These are phyloP conservation scores for Hydrotaea cyrtoneurina DNA, from an alignment of 2,888 invertebrate species.

Conservation along the genomic window DNA sequence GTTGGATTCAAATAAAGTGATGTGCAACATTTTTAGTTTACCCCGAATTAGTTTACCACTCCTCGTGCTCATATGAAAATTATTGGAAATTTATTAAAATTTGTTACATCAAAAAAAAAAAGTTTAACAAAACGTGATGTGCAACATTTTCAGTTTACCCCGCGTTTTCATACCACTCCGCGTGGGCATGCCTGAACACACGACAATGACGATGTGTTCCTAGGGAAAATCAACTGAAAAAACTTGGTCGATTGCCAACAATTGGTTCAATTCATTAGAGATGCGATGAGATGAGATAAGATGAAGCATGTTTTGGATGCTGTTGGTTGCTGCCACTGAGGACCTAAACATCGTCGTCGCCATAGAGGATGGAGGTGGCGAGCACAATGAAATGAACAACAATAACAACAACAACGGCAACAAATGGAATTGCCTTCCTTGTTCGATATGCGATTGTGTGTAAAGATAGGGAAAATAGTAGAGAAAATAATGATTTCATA, in stretches of 20 bases:
- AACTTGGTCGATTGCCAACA: conserved; percentile 46
- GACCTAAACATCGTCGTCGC: background rate
- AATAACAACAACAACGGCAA: too few species aligned
- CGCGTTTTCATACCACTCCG: too few species aligned
- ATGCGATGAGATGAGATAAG: conserved; percentile 1
- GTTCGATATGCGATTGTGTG: conserved; percentile 6
- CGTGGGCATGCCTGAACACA: too few species aligned
- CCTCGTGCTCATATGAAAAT: too few species aligned
- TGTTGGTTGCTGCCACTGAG: conserved; percentile 6
- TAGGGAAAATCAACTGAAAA: conserved; percentile 4
- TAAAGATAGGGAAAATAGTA: conserved; percentile 13
- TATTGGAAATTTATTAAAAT: too few species aligned
- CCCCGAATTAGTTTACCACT: too few species aligned
- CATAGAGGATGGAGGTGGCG: background rate
- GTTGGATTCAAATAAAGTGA: too few species aligned
- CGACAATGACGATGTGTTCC: background rate
- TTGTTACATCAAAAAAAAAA: too few species aligned
- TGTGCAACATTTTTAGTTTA: too few species aligned
- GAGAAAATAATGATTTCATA: conserved; percentile 13
- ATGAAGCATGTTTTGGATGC: background rate
- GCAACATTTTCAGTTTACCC: too few species aligned
- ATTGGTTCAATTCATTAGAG: conserved; percentile 54
- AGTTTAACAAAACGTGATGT: too few species aligned
- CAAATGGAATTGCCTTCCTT: conserved; percentile 20
- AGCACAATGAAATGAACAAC: background rate